phyloP scores from a whole-genome alignment of 53 echinoderm and acorn worm genomes.

The Astropecten irregularis region DNA sequence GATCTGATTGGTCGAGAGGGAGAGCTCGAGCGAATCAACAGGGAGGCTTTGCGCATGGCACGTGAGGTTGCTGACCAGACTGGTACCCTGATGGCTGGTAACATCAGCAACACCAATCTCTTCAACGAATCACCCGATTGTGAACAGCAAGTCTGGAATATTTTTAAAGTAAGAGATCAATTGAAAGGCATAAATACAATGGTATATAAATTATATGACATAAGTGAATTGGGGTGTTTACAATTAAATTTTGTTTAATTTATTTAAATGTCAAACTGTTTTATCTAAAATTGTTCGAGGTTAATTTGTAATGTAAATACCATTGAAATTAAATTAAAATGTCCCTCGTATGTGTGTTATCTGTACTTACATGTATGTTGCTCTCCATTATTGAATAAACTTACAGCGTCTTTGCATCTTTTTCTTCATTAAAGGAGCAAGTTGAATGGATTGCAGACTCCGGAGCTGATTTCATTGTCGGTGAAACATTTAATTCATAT shows the following conservation, averaged over 20 bases:
- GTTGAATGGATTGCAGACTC: slow-evolving; percentile 87
- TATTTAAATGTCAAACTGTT: neutral
- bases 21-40: slow-evolving; percentile 82
- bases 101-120: slow-evolving; percentile 76
- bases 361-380: neutral
- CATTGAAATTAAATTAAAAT: neutral
- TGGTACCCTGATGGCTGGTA: slow-evolving; percentile 90
- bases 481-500: slow-evolving; percentile 65
- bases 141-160: slow-evolving; percentile 53
- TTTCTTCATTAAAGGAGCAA: slow-evolving; percentile 69
- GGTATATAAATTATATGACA: neutral
- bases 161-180: slow-evolving; percentile 66
- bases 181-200: neutral
- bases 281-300: neutral
- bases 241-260: neutral
- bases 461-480: slow-evolving; percentile 88
- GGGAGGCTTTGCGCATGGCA: slow-evolving; percentile 76
- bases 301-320: neutral
- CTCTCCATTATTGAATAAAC: neutral
- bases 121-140: slow-evolving; percentile 62
- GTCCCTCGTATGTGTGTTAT: neutral
- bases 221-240: neutral
- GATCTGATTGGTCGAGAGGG: slow-evolving; percentile 71
- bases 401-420: neutral
- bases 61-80: slow-evolving; percentile 86